Evolutionary conservation across 1,140 invertebrate genomes (phyloP), one percentile per base, ranked within the genome.

Genomic region (Portunus trituberculatus): DNA sequence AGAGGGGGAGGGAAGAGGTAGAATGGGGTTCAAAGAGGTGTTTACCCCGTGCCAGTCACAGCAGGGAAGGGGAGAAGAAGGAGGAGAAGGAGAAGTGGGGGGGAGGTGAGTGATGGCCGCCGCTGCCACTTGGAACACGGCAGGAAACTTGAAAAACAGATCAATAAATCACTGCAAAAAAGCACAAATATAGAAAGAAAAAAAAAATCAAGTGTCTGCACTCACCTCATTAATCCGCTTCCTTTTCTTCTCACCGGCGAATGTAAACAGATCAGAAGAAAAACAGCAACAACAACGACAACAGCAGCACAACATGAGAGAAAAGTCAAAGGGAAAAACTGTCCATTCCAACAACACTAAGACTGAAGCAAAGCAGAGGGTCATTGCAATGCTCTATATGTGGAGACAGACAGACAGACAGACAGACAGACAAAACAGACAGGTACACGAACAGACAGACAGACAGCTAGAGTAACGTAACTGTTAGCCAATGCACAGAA

Each of bases 1-100:
- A 76, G 59, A 46, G 46, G n/a, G 16, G 48, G 39, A 91, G 48
- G n/a, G 48, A 91, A 91, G 90, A 59, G 45, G 4, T 12, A 91
- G 90, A n/a, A 39, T 39, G 39, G 39, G 39, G 39, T 39, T 39
- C 39, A 39, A 39, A 39, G 39, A 39, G 39, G 39, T 39, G 39
- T 39, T 39, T 39, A 39, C 39, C 39, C 39, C 39, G 39, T 39
- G 39, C 39, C 39, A 39, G 39, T 39, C 39, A 6, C 39, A 1
- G 6, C 6, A n/a, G 28, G 20, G 87, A 6, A 14, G 2, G 28
- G 87, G 87, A n/a, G 29, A 12, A 6, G 25, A 12, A 48, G 6
- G 20, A 12, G 31, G 0, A 39, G 0, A 39, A 25, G 25, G 25
- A 12, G 29, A 67, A 12, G 90, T 28, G 46, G 59, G 59, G 90